These are phyloP conservation scores for Thelaira solivaga DNA, from an alignment of 2,888 invertebrate species.

Conservation along the genomic window DNA sequence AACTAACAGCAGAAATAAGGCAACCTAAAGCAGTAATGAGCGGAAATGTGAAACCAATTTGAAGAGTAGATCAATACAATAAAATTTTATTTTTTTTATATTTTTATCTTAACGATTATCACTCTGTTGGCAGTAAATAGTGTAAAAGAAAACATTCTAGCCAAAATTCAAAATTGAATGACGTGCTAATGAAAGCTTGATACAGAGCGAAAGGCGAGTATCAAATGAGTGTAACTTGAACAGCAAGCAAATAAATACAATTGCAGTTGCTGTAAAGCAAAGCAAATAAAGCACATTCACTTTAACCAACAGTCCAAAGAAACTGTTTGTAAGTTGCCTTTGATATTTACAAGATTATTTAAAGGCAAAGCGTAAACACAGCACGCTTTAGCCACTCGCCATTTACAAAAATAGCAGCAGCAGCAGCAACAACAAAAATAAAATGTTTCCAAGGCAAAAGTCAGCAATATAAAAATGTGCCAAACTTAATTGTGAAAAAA, in stretches of 20 bases:
- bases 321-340: no score
- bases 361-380: constrained; percentile 18
- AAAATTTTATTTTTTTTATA: no score
- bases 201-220: constrained; percentile 5
- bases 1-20: constrained; percentile 39
- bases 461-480: constrained; percentile 10
- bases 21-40: constrained; percentile 49
- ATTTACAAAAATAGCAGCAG: constrained; percentile 10
- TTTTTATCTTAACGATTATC: constrained; percentile 49
- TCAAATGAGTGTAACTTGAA: background rate
- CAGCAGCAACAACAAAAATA: background rate
- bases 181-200: background rate
- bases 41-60: constrained; percentile 59
- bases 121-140: constrained; percentile 15
- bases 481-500: background rate
- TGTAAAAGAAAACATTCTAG: no score
- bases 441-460: background rate
- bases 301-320: constrained; percentile 6
- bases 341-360: constrained; percentile 28
- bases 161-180: background rate
- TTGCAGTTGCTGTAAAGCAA: background rate
- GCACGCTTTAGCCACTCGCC: constrained; percentile 53
- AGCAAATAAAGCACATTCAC: constrained; percentile 23
- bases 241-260: background rate
- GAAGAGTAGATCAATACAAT: constrained; percentile 52